A percentile compares a stretch with the other conserved stretches of the same genome.
Conservation (phyloP, 2,888 invertebrate genomes). For the Plebejus argus region DNA sequence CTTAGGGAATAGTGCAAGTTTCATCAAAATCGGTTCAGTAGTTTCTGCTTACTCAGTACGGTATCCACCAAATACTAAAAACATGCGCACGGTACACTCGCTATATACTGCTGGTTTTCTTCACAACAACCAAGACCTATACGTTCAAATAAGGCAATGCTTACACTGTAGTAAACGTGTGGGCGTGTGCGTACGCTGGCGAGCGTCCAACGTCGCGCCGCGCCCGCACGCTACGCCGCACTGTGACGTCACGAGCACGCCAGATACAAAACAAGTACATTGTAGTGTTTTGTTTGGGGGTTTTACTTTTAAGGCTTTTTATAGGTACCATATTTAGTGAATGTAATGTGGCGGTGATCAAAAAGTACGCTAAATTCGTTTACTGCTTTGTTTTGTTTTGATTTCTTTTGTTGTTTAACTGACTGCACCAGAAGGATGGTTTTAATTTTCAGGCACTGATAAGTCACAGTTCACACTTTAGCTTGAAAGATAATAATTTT, state of each 20-base stretch:
- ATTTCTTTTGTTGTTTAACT: background rate
- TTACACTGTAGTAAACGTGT: background rate
- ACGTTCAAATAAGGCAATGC: background rate
- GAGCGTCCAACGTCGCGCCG: background rate
- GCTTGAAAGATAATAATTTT: too few relatives aligned
- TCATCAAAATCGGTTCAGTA: too few relatives aligned
- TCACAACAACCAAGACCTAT: background rate
- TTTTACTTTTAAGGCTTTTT: background rate
- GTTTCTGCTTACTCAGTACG: too few relatives aligned
- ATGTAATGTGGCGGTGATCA: too few relatives aligned
- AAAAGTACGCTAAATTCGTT: background rate
- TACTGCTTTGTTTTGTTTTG: background rate
- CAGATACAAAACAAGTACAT: background rate
- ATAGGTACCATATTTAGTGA: too few relatives aligned
- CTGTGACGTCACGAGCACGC: slow-evolving; percentile 9
- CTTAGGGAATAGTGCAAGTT: too few relatives aligned
- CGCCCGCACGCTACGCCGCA: slow-evolving; percentile 7
- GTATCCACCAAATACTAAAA: background rate
- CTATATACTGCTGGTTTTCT: background rate
- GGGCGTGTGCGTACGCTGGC: slow-evolving; percentile 20
- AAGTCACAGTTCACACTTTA: too few relatives aligned
- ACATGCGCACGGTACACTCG: background rate
- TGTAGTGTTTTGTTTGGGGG: background rate
- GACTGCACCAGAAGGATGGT: background rate
- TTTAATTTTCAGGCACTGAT: background rate